A percentile compares a stretch with the other conserved stretches of the same genome.
These are phyloP conservation scores for Erpobdella octoculata DNA, from an alignment of 2,888 invertebrate species.

Conservation along the genomic window DNA sequence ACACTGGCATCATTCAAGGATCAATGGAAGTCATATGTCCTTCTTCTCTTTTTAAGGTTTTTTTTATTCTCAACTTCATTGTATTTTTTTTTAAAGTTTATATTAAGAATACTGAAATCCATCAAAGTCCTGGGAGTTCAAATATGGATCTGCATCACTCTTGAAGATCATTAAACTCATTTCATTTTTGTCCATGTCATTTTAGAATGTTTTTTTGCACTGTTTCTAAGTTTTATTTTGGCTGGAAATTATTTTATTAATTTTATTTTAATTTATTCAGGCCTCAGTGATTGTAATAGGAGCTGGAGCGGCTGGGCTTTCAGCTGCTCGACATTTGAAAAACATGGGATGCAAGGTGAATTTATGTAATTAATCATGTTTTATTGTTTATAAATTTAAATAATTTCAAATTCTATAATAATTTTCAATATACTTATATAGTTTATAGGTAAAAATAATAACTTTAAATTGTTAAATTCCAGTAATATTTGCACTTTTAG, in stretches of 20 bases:
- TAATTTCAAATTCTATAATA: neutral
- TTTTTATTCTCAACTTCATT: neutral
- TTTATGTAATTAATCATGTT: too few species aligned
- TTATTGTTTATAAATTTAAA: too few species aligned
- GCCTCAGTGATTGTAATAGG: slow-evolving; percentile 52
- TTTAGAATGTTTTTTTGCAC: too few species aligned
- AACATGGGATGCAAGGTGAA: slow-evolving; percentile 51
- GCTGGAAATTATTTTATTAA: too few species aligned
- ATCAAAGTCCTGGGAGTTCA: too few species aligned
- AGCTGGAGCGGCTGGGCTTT: slow-evolving; percentile 54
- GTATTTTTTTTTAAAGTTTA: too few species aligned
- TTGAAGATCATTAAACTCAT: neutral
- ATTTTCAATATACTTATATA: neutral
- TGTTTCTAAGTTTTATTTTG: too few species aligned
- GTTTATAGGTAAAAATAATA: neutral
- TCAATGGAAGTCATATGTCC: slow-evolving; percentile 6
- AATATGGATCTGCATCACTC: neutral
- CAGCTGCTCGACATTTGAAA: slow-evolving; percentile 53
- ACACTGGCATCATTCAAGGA: slow-evolving; percentile 41
- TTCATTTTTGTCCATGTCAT: neutral
- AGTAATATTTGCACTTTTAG: slow-evolving; percentile 37
- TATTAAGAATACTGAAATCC: too few species aligned
- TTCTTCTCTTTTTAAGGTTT: slow-evolving; percentile 8
- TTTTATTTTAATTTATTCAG: neutral
- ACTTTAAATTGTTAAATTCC: neutral